Conservation (phyloP, 2,888 invertebrate genomes). For the Drosophila nr. perissopoda region DNA sequence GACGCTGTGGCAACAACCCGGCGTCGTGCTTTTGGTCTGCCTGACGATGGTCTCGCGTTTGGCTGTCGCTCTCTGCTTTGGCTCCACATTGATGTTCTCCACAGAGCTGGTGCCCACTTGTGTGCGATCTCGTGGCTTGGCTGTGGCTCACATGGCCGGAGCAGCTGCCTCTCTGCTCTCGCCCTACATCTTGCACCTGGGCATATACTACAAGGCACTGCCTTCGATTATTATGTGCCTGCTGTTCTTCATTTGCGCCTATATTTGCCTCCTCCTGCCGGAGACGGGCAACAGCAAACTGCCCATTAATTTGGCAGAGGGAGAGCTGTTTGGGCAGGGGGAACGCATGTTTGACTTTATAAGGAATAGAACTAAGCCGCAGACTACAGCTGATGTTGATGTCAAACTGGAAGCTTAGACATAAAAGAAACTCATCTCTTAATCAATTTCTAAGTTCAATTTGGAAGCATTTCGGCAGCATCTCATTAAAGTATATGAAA, state of each 20-base stretch:
- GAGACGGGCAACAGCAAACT: slow-evolving; percentile 85
- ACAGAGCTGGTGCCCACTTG: slow-evolving; percentile 88
- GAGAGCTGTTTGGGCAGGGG: slow-evolving; percentile 54
- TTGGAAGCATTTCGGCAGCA: slow-evolving; percentile 6
- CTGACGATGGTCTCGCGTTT: slow-evolving; percentile 86
- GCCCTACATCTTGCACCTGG: slow-evolving; percentile 86
- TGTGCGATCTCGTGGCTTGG: slow-evolving; percentile 87
- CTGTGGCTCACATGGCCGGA: slow-evolving; percentile 87
- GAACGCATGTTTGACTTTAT: slow-evolving; percentile 66
- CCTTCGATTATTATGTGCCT: slow-evolving; percentile 86
- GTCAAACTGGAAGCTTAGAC: slow-evolving; percentile 22
- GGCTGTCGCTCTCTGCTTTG: slow-evolving; percentile 87
- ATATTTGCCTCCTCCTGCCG: slow-evolving; percentile 86
- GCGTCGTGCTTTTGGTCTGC: slow-evolving; percentile 81
- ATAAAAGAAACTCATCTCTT: slow-evolving; percentile 46
- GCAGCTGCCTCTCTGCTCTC: slow-evolving; percentile 87
- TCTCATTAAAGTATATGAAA: slow-evolving; percentile 17
- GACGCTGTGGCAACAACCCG: slow-evolving; percentile 68
- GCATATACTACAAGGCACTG: slow-evolving; percentile 82
- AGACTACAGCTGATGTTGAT: slow-evolving; percentile 6
- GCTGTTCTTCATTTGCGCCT: slow-evolving; percentile 85
- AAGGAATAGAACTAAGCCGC: not conserved
- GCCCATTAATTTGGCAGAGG: slow-evolving; percentile 59
- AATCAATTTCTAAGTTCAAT: not conserved
- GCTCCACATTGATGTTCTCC: slow-evolving; percentile 87